A percentile compares a stretch with the other conserved stretches of the same genome.
Evolutionary conservation across 2,797 vertebrate genomes (phyloP).

Genomic region (Tragelaphus eurycerus): DNA sequence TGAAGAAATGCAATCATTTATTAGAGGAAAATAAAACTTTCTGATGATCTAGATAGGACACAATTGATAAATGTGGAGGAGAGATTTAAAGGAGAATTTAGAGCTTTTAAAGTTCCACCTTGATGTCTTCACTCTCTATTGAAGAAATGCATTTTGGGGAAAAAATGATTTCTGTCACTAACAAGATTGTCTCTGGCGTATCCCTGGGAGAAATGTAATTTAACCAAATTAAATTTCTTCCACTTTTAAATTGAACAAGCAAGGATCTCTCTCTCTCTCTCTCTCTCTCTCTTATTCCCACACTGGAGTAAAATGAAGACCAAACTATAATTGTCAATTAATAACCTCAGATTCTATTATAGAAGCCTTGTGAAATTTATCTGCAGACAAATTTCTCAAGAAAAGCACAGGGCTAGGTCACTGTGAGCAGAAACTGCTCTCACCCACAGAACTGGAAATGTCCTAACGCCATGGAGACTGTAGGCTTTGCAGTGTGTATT

Average conservation of each 20-base stretch:
- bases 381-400: not conserved
- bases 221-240: conserved; percentile 70
- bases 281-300: not conserved
- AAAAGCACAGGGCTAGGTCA: not conserved
- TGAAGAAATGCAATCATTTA: not conserved
- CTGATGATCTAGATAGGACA: not conserved
- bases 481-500: not conserved
- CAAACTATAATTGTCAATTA: conserved; percentile 62
- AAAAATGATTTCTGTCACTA: not conserved
- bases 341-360: conserved; percentile 61
- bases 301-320: conserved; percentile 44
- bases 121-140: not conserved
- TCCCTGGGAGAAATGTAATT: conserved; percentile 58
- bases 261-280: not conserved
- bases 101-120: not conserved
- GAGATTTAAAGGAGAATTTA: not conserved
- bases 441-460: not conserved
- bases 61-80: not conserved
- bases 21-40: not conserved
- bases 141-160: not conserved
- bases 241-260: conserved; percentile 57
- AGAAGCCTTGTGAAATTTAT: conserved; percentile 12
- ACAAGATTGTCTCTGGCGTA: not conserved
- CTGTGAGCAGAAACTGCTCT: not conserved
- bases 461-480: fast-evolving